Evolutionary conservation across 2,113 vertebrate species (phyloP), one percentile per base, ranked within the genome.

Genomic region (Silurus asotus): DNA sequence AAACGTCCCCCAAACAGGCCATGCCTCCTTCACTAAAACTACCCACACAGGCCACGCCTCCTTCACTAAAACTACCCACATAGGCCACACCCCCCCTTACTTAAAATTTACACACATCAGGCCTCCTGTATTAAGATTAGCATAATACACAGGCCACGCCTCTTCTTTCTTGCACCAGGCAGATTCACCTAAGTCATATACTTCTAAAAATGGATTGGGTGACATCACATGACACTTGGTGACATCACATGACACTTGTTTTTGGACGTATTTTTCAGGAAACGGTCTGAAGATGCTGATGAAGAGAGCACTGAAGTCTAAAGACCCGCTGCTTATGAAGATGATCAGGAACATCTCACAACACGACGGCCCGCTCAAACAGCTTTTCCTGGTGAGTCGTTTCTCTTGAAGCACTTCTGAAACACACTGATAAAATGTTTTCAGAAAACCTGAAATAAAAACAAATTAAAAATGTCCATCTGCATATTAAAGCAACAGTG

Each of bases 331-430:
- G 88, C 89, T 97, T 92, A 98, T 98, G 97, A 99, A 99, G 93
- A 99, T 98, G 97, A 97, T 99, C 88, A 95, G 98, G 82, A 99
- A 98, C 89, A 94, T 97, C 91, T 98, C 96, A 74, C 97, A 98
- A 80, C 97, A 99, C 23, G 95, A 94, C 74, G 96, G 96, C 1
- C 94, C 95, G 84, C 96, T 96, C 59, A 99, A 99, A 95, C 94
- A 94, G 51, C 88, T 97, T 28, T 99, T 99, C 91, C 96, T 99
- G 90, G 97, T 98, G 91, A 95, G 96, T 82, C 8, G 0, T 59
- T 53, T n/a, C 49, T 14, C 49, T 3, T n/a, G 14, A 53, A 75
- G 37, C 64, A 69, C 28, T 15, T 2, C 28, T 69, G 3, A 45
- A 15, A 1, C 10, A 67, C 64, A n/a, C 25, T 56, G 8, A 56